Base-by-base conservation (phyloP, 2,888 invertebrate species). In the Athrips mouffetella region DNA sequence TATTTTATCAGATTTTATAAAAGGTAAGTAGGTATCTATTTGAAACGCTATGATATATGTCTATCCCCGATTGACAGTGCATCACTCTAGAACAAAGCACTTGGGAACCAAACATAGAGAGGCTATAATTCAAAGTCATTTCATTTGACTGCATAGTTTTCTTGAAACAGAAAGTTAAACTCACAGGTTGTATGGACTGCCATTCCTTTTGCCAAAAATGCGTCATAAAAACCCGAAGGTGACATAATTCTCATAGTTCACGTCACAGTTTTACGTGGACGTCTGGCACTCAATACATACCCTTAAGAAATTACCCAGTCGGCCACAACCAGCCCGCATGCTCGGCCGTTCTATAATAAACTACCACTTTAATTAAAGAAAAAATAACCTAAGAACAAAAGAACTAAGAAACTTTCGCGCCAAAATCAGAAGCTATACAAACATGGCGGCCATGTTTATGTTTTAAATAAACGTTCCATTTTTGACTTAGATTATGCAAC, bases 301-400 rank as follows among this genome's bases (percentile, higher is more conserved):
- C 78, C 79, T 73, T 76, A 73, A 78, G 73, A 77, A 80, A 74
- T 73, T 67, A 60, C 63, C 57, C 72, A 81, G 83, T 84, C 62
- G 62, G 71, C 72, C 74, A 65, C 75, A 68, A 79, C 64, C 55
- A 69, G 73, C 65, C 76, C 74, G 52, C 58, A 70, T 58, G 59
- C 66, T 52, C 78, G 61, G 76, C 67, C 80, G 82, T 40, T 20
- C 4, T 13, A 10, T 33, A 33, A 45, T 50, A 47, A 30, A 41
- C 48, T 48, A 48, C 23, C 20, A 25, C 78, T 82, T 70, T 73
- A 77, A 78, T 31, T 20, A 29, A 25, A 25, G 25, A 40, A 40
- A 5, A 40, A 40, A 40, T 1, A 2, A 21, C 8, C 8, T 6
- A 25, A 25, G 8, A 25, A 7, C 8, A 25, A 25, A 25, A 25